Percentiles rank a stretch among this genome's conserved stretches.
These are phyloP conservation scores for Tupiocoris notatus DNA, from an alignment of 2,888 invertebrate species.

Conservation along the genomic window DNA sequence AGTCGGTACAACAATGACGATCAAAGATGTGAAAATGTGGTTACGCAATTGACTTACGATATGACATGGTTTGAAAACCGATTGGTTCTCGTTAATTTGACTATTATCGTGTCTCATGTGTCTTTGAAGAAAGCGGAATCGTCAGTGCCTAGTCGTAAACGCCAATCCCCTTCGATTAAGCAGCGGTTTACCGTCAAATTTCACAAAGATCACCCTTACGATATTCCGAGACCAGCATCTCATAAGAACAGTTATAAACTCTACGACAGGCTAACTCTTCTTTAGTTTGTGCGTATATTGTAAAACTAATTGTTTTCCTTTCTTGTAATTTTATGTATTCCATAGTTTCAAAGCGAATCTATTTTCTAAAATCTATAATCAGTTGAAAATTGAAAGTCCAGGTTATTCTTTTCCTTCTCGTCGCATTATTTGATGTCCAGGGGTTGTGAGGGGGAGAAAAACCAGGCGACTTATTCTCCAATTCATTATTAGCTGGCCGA, in stretches of 20 bases:
- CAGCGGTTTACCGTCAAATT: neutral
- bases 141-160: neutral
- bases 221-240: neutral
- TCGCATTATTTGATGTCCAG: too few species aligned
- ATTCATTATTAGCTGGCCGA: too few species aligned
- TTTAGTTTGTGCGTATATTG: too few species aligned
- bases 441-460: too few species aligned
- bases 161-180: neutral
- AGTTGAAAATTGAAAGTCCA: too few species aligned
- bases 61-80: slow-evolving; percentile 4
- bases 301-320: too few species aligned
- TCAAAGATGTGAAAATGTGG: slow-evolving; percentile 6
- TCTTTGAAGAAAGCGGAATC: neutral
- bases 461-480: too few species aligned
- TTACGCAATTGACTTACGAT: neutral
- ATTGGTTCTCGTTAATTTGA: neutral
- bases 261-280: neutral
- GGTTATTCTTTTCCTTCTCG: too few species aligned
- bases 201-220: neutral
- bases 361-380: too few species aligned
- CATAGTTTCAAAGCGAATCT: too few species aligned
- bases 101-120: neutral
- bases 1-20: neutral
- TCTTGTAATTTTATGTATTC: too few species aligned
- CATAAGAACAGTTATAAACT: neutral